Evolutionary conservation across 2,797 vertebrate species (phyloP).

Genomic region (Micropoecilia bifurca): DNA sequence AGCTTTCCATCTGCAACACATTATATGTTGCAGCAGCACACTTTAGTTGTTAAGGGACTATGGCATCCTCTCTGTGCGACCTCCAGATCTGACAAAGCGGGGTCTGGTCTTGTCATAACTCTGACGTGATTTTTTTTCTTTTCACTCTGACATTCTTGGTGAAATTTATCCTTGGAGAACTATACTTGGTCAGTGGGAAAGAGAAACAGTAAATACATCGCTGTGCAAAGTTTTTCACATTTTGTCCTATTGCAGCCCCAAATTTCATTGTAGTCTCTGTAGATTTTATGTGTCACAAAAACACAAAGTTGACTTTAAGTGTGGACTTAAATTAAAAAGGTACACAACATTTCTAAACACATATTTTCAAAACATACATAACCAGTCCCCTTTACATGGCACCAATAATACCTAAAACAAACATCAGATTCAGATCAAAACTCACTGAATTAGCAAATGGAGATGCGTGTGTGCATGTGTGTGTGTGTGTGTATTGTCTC

Average conservation of each 20-base stretch:
- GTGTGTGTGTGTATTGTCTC: not conserved
- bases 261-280: not conserved
- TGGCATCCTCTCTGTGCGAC: constrained; percentile 59
- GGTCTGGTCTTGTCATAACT: constrained; percentile 59
- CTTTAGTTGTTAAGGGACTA: constrained; percentile 57
- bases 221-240: not conserved
- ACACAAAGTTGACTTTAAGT: not conserved
- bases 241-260: not conserved
- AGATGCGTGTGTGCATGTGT: not conserved
- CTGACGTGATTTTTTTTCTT: constrained; percentile 35
- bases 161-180: constrained; percentile 54
- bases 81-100: constrained; percentile 61
- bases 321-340: not conserved
- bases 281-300: not conserved
- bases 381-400: not conserved
- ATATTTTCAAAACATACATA: not conserved
- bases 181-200: constrained; percentile 47
- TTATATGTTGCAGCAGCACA: constrained; percentile 53
- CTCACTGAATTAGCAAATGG: not conserved
- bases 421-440: not conserved
- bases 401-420: not conserved
- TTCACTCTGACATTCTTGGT: constrained; percentile 32
- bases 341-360: not conserved
- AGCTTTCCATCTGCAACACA: constrained; percentile 62
- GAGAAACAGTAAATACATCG: constrained; percentile 33